A percentile compares a stretch with the other conserved stretches of the same genome.
Evolutionary conservation across 1,140 invertebrate genomes (phyloP).

Genomic region (Paracyclopina nana): DNA sequence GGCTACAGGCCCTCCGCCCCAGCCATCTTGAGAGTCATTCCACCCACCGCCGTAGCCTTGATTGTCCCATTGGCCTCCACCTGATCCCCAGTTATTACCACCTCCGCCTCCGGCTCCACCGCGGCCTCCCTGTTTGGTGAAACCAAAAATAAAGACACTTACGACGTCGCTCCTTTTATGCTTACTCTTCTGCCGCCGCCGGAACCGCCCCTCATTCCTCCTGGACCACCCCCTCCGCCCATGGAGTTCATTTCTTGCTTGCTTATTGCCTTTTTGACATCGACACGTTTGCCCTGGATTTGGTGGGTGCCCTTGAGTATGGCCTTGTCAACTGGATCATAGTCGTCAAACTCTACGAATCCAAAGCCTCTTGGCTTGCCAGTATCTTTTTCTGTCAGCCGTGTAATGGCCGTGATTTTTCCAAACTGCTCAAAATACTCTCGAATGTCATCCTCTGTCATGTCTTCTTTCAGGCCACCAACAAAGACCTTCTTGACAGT

Average conservation of each 20-base stretch:
- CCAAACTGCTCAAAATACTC: conserved; percentile 63
- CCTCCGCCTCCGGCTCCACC: too few species aligned
- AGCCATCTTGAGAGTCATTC: too few species aligned
- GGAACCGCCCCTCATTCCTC: neutral
- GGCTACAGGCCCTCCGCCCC: too few species aligned
- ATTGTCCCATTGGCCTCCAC: too few species aligned
- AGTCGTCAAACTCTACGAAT: conserved; percentile 88
- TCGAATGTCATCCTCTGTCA: conserved; percentile 63
- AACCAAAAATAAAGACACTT: too few species aligned
- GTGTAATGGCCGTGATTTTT: conserved; percentile 55
- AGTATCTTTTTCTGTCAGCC: conserved; percentile 73
- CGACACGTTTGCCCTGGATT: conserved; percentile 20
- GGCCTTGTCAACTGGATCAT: conserved; percentile 87
- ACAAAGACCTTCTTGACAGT: conserved; percentile 91
- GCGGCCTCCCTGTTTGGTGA: too few species aligned
- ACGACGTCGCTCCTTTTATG: too few species aligned
- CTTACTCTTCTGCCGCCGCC: too few species aligned
- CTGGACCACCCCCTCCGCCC: neutral
- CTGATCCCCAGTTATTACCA: too few species aligned
- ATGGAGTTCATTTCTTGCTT: conserved; percentile 19
- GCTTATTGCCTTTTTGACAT: conserved; percentile 22
- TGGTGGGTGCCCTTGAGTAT: conserved; percentile 57
- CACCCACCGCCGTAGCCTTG: too few species aligned
- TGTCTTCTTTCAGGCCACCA: conserved; percentile 69
- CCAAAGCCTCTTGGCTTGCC: conserved; percentile 80